Evolutionary conservation across 2,888 invertebrate species (phyloP).

Genomic region (Monochamus alternatus): DNA sequence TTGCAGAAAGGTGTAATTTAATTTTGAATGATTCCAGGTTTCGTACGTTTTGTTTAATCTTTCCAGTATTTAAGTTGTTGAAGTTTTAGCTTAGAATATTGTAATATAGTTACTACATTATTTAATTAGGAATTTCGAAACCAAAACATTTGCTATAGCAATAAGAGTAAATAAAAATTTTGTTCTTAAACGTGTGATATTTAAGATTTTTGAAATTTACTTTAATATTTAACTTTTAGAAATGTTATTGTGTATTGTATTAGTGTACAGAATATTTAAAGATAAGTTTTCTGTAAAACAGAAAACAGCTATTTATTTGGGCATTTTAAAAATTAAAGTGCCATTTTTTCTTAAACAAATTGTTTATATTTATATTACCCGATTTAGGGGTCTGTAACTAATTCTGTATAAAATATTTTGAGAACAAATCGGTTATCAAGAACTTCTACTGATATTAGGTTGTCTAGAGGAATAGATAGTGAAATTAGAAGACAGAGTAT

Average conservation of each 20-base stretch:
- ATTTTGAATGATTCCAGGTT: constrained; percentile 41
- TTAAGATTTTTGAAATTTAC: constrained; percentile 47
- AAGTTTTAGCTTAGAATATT: constrained; percentile 49
- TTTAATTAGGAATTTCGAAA: constrained; percentile 54
- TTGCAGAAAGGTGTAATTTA: constrained; percentile 27
- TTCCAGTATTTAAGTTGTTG: constrained; percentile 50
- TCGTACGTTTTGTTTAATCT: constrained; percentile 43
- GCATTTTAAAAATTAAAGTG: constrained; percentile 53
- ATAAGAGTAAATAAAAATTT: constrained; percentile 67
- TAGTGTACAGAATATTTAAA: constrained; percentile 59
- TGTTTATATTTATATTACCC: constrained; percentile 58
- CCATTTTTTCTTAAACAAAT: constrained; percentile 54
- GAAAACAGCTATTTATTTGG: constrained; percentile 51
- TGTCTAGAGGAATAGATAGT: constrained; percentile 39
- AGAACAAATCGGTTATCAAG: constrained; percentile 35
- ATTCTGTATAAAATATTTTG: constrained; percentile 44
- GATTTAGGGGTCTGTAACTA: constrained; percentile 55
- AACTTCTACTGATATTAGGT: constrained; percentile 50
- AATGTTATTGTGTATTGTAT: constrained; percentile 56
- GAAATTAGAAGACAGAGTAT: constrained; percentile 42
- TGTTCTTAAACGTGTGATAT: constrained; percentile 61
- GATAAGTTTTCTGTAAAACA: constrained; percentile 53
- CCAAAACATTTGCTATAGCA: constrained; percentile 72
- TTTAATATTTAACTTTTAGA: constrained; percentile 49
- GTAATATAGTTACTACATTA: constrained; percentile 44